phyloP scores from a whole-genome alignment of 2,797 vertebrate genomes.

The Champsocephalus gunnari region DNA sequence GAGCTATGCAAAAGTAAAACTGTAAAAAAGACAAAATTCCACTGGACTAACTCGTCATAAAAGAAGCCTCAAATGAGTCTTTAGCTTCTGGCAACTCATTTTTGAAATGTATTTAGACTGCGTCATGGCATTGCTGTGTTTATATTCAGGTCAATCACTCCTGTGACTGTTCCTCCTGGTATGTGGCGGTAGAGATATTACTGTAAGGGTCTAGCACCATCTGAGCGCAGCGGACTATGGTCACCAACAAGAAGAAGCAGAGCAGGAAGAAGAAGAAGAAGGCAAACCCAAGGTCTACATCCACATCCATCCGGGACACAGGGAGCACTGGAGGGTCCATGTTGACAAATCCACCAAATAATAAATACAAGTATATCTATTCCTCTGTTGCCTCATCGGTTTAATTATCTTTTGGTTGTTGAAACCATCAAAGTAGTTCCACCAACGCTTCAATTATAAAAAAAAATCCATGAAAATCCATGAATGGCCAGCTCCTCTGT shows the following conservation, averaged over 20 bases:
- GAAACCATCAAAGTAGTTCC: neutral
- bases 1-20: conserved; percentile 17
- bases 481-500: neutral
- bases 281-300: conserved; percentile 86
- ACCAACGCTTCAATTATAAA: neutral
- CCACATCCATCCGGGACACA: conserved; percentile 65
- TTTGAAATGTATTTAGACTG: neutral
- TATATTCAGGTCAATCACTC: conserved; percentile 44
- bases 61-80: neutral
- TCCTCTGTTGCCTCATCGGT: neutral
- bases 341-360: conserved; percentile 17
- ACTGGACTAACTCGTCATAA: neutral
- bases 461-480: neutral
- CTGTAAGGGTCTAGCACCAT: conserved; percentile 88
- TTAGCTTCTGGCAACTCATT: neutral
- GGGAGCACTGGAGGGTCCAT: conserved; percentile 72
- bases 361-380: neutral
- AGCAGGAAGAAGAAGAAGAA: conserved; percentile 85
- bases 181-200: conserved; percentile 73
- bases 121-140: neutral
- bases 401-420: neutral
- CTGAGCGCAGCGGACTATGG: conserved; percentile 84
- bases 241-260: conserved; percentile 83
- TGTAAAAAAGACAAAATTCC: neutral
- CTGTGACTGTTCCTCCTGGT: conserved; percentile 77